Base-by-base conservation (phyloP, 2,888 invertebrate species). In the Pogonocherus hispidulus region DNA sequence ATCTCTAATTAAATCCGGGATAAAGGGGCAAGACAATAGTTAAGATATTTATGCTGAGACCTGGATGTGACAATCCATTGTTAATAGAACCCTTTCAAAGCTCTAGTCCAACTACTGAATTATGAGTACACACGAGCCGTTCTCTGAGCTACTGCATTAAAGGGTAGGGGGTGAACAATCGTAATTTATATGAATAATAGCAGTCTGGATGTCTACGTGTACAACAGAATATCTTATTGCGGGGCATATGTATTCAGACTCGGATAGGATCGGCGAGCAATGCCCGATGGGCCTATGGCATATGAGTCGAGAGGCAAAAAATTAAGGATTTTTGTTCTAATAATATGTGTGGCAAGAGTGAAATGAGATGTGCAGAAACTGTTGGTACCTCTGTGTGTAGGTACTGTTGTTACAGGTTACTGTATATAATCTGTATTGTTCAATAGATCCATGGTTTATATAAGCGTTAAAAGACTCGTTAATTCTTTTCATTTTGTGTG, bases 31-130 rank as follows among this genome's bases (percentile, higher is more conserved):
- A 74, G 69, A 80, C 79, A 81, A 81, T 81, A 72, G 76, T 70
- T 27, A 72, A 76, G 79, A 79, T 81, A 81, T 81, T 81, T 81
- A 81, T 80, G 80, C 76, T 64, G 65, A 70, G 74, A 74, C 71
- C 81, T 81, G 81, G 74, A 76, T 79, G 80, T 81, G 81, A 81
- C 81, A 81, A 81, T 78, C 79, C 75, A 81, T 81, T 81, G 79
- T 80, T 75, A 77, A 77, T 70, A 66, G 64, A 73, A 78, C 76
- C 78, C 77, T 79, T 76, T 78, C 72, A 74, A 71, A 62, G 55
- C 62, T 70, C 59, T 63, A 71, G 66, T 72, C 72, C 75, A 72
- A 75, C 74, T 73, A 76, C 77, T 78, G 73, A 79, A 80, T 79
- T 79, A 79, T 79, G 76, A 72, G 75, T 76, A 73, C 76, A 75